Evolutionary conservation across 2,888 invertebrate genomes (phyloP).

Genomic region (Alloscopus bannaensis): DNA sequence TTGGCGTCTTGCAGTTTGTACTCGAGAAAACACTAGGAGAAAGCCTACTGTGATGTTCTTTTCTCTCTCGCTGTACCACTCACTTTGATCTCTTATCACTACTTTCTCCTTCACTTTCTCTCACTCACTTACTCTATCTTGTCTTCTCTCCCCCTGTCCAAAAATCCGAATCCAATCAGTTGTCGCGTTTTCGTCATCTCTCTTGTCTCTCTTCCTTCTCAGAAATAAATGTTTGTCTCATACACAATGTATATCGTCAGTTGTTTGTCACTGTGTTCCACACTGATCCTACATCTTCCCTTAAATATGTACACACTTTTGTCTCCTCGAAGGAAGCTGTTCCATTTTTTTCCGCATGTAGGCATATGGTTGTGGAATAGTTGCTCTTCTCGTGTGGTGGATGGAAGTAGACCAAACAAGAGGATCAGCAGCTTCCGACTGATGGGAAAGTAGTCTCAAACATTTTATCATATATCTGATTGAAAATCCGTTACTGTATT

Average conservation of each 20-base stretch:
- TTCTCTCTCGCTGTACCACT: slow-evolving; percentile 28
- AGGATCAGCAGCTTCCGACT: too few species aligned
- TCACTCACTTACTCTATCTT: neutral
- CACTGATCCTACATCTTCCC: too few species aligned
- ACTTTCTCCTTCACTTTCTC: slow-evolving; percentile 26
- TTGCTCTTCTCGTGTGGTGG: neutral
- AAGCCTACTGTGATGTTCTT: slow-evolving; percentile 12
- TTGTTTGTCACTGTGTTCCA: too few species aligned
- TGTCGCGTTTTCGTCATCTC: slow-evolving; percentile 64
- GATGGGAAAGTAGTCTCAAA: too few species aligned
- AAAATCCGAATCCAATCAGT: slow-evolving; percentile 71
- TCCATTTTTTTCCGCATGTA: neutral
- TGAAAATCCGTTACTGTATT: slow-evolving; percentile 38
- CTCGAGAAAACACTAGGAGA: neutral
- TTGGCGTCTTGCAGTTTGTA: neutral
- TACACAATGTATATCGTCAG: too few species aligned
- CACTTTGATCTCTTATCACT: slow-evolving; percentile 40
- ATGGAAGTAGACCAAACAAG: too few species aligned
- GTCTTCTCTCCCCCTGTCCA: slow-evolving; percentile 27
- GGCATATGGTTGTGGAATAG: neutral
- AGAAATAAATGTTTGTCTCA: slow-evolving; percentile 44
- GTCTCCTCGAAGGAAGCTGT: neutral
- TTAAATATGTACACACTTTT: too few species aligned
- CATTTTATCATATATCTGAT: slow-evolving; percentile 30
- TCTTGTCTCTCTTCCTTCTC: neutral